phyloP scores from a whole-genome alignment of 2,113 vertebrate genomes.

The Phrynocephalus versicolor region DNA sequence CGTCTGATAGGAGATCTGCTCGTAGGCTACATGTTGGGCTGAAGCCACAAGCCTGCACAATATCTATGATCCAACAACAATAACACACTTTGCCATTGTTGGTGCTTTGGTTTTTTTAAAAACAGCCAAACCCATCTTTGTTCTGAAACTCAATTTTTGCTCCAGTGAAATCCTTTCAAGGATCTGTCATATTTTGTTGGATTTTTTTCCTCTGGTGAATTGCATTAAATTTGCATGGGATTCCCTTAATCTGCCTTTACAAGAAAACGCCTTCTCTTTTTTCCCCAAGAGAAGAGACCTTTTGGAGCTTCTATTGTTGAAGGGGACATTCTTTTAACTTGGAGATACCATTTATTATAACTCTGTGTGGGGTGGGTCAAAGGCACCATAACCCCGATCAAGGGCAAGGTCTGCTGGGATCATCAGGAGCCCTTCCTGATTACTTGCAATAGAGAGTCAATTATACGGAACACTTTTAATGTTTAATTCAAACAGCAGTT shows the following conservation, averaged over 20 bases:
- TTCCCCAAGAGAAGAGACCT: conserved; percentile 57
- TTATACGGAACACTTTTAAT: conserved; percentile 50
- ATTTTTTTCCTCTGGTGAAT: conserved; percentile 44
- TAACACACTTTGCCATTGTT: neutral
- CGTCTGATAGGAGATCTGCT: conserved; percentile 1
- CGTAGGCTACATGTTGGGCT: fast-evolving
- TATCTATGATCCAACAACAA: conserved; percentile 9
- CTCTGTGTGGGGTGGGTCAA: conserved; percentile 45
- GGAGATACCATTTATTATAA: conserved; percentile 71
- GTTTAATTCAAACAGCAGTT: conserved; percentile 24
- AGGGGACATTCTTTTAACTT: conserved; percentile 62
- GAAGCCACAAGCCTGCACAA: fast-evolving
- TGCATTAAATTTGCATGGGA: conserved; percentile 68
- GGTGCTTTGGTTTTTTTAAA: neutral
- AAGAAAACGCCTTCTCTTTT: conserved; percentile 61
- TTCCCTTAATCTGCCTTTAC: conserved; percentile 68
- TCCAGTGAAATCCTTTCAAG: conserved; percentile 37
- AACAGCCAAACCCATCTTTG: conserved; percentile 41
- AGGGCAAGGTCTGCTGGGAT: conserved; percentile 64
- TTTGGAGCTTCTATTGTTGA: conserved; percentile 57
- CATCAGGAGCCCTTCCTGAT: conserved; percentile 59
- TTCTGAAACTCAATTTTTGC: conserved; percentile 40
- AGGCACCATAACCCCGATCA: conserved; percentile 69
- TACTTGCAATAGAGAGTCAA: conserved; percentile 62
- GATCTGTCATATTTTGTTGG: conserved; percentile 53